phyloP scores from a whole-genome alignment of 1,140 invertebrate species.

The Brachionus sp. region DNA sequence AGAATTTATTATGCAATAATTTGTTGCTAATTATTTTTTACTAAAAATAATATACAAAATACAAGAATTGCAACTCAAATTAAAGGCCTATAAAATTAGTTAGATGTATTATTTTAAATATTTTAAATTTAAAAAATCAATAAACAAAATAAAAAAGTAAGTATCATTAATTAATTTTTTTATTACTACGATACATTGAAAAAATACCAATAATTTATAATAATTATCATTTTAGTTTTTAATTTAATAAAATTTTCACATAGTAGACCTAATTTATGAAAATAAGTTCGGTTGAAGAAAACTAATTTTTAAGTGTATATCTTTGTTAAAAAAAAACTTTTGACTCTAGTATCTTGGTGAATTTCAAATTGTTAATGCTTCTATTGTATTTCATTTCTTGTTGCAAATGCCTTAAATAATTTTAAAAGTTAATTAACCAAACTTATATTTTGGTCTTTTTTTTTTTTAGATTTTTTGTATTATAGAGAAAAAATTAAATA shows the following conservation, averaged over 20 bases:
- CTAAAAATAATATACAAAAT: background rate
- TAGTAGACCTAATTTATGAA: background rate
- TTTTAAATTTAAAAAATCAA: background rate
- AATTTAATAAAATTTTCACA: background rate
- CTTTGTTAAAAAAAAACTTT: background rate
- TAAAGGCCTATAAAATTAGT: background rate
- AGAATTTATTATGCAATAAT: background rate
- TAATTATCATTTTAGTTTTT: too few species aligned
- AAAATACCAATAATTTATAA: too few species aligned
- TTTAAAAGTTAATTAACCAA: background rate
- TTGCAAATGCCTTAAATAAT: background rate
- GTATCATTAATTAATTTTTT: too few species aligned
- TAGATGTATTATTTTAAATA: background rate
- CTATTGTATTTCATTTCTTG: conserved; percentile 9
- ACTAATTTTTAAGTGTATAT: background rate
- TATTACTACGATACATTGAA: too few species aligned
- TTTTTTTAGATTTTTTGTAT: background rate
- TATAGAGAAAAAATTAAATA: background rate
- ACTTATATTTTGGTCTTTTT: background rate
- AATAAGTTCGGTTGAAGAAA: background rate
- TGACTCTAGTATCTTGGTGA: background rate
- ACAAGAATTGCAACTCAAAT: background rate
- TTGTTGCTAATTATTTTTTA: background rate
- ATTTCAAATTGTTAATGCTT: background rate
- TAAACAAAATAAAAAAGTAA: background rate